Evolutionary conservation across 2,888 invertebrate genomes (phyloP).

Genomic region (Marronus borbonicus): DNA sequence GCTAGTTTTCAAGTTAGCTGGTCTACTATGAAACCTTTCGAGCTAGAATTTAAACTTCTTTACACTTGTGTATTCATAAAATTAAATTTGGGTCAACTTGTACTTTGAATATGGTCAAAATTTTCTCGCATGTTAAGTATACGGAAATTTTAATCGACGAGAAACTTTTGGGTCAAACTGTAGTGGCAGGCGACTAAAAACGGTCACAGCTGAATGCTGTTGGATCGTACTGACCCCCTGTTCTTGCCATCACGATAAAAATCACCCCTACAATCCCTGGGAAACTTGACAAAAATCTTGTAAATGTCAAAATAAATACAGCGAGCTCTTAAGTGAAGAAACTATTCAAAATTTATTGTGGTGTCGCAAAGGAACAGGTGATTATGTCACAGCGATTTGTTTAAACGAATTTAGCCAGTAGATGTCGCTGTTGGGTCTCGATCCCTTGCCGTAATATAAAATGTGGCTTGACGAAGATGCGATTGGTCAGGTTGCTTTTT

Average conservation of each 20-base stretch:
- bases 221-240: constrained; percentile 61
- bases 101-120: too few relatives aligned
- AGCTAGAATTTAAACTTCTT: too few relatives aligned
- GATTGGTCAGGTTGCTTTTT: constrained; percentile 63
- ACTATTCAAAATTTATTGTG: constrained; percentile 32
- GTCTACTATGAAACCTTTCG: too few relatives aligned
- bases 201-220: constrained; percentile 60
- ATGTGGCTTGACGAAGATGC: constrained; percentile 68
- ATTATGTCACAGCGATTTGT: constrained; percentile 65
- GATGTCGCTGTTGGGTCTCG: constrained; percentile 73
- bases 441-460: constrained; percentile 72
- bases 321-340: neutral
- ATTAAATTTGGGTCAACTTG: too few relatives aligned
- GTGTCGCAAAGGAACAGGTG: constrained; percentile 63
- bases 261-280: neutral
- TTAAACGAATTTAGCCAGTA: constrained; percentile 54
- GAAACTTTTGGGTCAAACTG: constrained; percentile 55
- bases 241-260: constrained; percentile 51
- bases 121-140: constrained; percentile 43
- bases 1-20: too few relatives aligned
- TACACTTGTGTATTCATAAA: too few relatives aligned
- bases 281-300: neutral
- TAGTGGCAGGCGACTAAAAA: constrained; percentile 60
- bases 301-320: constrained; percentile 13
- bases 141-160: constrained; percentile 56